phyloP scores from a whole-genome alignment of 2,888 invertebrate species.

The Bugula neritina region DNA sequence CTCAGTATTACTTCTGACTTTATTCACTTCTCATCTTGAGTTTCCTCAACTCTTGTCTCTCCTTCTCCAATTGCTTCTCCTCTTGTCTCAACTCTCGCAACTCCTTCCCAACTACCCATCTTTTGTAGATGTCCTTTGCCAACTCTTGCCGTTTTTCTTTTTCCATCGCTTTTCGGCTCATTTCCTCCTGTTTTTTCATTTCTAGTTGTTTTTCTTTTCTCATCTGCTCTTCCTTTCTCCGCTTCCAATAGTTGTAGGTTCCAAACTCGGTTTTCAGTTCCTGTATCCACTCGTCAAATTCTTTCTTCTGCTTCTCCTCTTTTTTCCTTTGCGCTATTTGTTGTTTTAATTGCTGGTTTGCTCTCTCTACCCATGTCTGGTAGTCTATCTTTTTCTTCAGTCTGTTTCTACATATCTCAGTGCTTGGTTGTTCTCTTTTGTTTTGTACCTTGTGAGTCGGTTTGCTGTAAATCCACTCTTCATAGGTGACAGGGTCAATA shows the following conservation, averaged over 20 bases:
- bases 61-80: not conserved
- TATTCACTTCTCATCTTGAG: too few species aligned
- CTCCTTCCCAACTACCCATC: slow-evolving; percentile 1
- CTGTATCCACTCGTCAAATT: slow-evolving; percentile 22
- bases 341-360: not conserved
- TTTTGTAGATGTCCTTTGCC: slow-evolving; percentile 17
- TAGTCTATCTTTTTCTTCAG: slow-evolving; percentile 3
- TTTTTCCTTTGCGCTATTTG: not conserved
- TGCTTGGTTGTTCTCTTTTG: not conserved
- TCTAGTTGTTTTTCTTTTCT: not conserved
- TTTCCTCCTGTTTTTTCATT: not conserved
- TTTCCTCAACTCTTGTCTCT: not conserved
- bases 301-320: slow-evolving; percentile 26
- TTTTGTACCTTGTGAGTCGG: not conserved
- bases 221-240: slow-evolving; percentile 4
- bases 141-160: slow-evolving; percentile 1
- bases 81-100: not conserved
- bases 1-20: too few species aligned
- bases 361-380: not conserved
- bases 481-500: slow-evolving; percentile 16
- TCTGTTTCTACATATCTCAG: not conserved
- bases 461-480: slow-evolving; percentile 5
- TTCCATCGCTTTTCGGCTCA: not conserved
- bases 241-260: slow-evolving; percentile 2
- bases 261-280: slow-evolving; percentile 15